Evolutionary conservation across 2,797 vertebrate genomes (phyloP), one percentile per base, ranked within the genome.

Genomic region (Aselliscus stoliczkanus): DNA sequence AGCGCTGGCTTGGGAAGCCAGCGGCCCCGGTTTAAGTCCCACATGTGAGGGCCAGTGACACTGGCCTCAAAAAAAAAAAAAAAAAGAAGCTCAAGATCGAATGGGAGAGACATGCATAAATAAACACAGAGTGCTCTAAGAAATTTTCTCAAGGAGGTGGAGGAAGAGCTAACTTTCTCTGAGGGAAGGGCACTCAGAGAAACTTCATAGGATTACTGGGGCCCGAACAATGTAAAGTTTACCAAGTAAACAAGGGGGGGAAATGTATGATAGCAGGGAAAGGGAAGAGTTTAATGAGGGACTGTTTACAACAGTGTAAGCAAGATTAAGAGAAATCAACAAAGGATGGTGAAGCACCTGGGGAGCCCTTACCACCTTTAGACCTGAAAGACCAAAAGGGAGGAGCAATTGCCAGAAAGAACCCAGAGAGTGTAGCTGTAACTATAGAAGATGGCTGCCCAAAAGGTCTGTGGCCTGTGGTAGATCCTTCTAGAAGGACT

Each of bases 41-140:
- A n/a, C n/a, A n/a, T n/a, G n/a, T n/a, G n/a, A n/a, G n/a, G n/a
- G n/a, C n/a, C n/a, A n/a, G n/a, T n/a, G n/a, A n/a, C n/a, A n/a
- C n/a, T n/a, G n/a, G n/a, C n/a, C n/a, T n/a, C n/a, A n/a, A n/a
- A n/a, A n/a, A n/a, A n/a, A n/a, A n/a, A n/a, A n/a, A n/a, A n/a
- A n/a, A n/a, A n/a, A n/a, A 80, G 89, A 92, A 95, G 27, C 47
- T 79, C 56, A 91, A 84, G 65, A 73, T 69, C 34, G 65, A 73
- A 82, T 88, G 92, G 39, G 47, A 88, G 37, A 81, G 10, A 56
- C n/a, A 75, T 31, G 44, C 50, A 69, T 70, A 69, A 89, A 52
- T 70, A 85, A 92, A 47, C n/a, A 81, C 29, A 92, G 73, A 42
- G 25, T 64, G 52, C n/a, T n/a, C 3, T 47, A 91, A 94, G 60